Evolutionary conservation across 2,888 invertebrate genomes (phyloP).

Genomic region (Napeogenes inachia): DNA sequence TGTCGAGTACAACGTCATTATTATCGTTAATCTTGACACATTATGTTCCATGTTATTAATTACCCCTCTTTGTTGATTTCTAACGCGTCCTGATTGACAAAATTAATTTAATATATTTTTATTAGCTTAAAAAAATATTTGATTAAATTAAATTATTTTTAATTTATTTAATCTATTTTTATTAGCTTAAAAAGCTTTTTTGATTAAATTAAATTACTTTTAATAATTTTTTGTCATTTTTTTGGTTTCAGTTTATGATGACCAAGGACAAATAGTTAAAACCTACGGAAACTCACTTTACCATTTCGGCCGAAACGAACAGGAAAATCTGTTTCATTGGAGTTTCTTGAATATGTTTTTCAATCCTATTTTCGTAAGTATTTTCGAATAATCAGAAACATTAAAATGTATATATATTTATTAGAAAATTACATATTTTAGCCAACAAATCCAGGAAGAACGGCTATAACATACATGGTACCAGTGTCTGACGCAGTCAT

Average conservation of each 20-base stretch:
- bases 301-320: conserved; percentile 49
- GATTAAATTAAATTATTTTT: not conserved
- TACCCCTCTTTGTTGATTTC: not conserved
- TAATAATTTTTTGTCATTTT: not conserved
- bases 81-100: not conserved
- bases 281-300: conserved; percentile 55
- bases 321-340: conserved; percentile 50
- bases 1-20: conserved; percentile 16
- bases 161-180: not conserved
- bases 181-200: not conserved
- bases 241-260: conserved; percentile 62
- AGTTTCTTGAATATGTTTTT: conserved; percentile 59
- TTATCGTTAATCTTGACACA: conserved; percentile 13
- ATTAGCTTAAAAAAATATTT: not conserved
- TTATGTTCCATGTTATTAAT: not conserved
- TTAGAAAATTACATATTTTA: conserved; percentile 26
- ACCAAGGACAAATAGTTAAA: conserved; percentile 61
- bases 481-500: conserved; percentile 65
- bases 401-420: not conserved
- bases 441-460: conserved; percentile 44
- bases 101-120: not conserved
- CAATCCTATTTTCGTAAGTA: conserved; percentile 55
- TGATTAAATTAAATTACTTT: not conserved
- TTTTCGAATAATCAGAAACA: not conserved
- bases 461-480: conserved; percentile 55